Evolutionary conservation across 2,888 invertebrate species (phyloP), one percentile per base, ranked within the genome.

Genomic region (Diarsia brunnea): DNA sequence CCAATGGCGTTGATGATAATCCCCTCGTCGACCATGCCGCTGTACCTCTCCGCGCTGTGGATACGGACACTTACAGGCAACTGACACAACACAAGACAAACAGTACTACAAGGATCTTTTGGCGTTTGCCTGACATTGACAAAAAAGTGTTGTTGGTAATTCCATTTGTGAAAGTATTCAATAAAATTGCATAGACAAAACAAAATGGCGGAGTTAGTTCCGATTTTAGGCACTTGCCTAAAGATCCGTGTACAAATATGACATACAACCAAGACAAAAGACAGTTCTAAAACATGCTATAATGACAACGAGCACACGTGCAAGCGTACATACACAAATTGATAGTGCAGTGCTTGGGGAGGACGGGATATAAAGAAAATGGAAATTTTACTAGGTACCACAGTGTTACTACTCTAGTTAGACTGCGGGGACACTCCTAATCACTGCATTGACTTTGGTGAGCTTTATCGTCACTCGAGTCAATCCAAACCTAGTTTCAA

Each of bases 1-100:
- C 97, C 98, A 88, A 98, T 97, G 55, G 97, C 97, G 96, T 98
- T 98, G 93, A 98, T 95, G 91, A 98, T 97, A 89, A 98, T 97
- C 27, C 97, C 97, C 93, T 98, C 98, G 90, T 97, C 97, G 81
- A 97, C 97, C 92, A 97, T 94, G 81, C 95, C 94, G 92, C 96
- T 95, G 96, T 97, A 97, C 83, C 95, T 93, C 90, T 96, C 96
- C 89, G 91, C 92, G 88, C 95, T 95, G 96, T 94, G 95, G 84
- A 96, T 92, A 95, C 90, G 91, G 82, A 93, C 91, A 94, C 92
- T 88, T 93, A 94, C 89, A 89, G 87, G 88, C 89, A 83, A 88
- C 87, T 87, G 85, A 87, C 84, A 89, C 81, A 85, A 87, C 82
- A 90, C 84, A 85, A 87, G 69, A 75, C 73, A 81, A 51, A 78